Evolutionary conservation across 2,113 vertebrate species (phyloP).

Genomic region (Oryzias woworae): DNA sequence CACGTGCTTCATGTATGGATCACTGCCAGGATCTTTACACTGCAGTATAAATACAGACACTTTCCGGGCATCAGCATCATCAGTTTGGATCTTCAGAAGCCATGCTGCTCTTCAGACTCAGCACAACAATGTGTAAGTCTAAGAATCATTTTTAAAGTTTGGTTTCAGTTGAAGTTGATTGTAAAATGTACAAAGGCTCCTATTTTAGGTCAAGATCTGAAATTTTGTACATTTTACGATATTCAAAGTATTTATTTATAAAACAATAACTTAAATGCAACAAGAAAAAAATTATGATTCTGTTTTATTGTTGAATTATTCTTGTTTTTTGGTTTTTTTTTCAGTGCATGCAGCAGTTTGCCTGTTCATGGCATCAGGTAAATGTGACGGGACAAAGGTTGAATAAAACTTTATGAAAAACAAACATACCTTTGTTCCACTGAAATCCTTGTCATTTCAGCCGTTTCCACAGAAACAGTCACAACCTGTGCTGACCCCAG

Average conservation of each 20-base stretch:
- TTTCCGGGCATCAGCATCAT: background rate
- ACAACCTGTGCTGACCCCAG: background rate
- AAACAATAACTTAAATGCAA: too few species aligned
- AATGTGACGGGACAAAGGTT: background rate
- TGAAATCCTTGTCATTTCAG: background rate
- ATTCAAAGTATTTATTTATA: too few species aligned
- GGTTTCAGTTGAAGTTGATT: too few species aligned
- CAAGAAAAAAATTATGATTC: background rate
- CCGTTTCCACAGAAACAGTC: background rate
- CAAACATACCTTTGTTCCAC: background rate
- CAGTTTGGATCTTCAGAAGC: background rate
- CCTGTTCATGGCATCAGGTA: conserved; percentile 15
- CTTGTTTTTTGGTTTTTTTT: background rate
- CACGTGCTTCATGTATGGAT: too few species aligned
- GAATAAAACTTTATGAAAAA: background rate
- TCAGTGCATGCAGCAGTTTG: conserved; percentile 28
- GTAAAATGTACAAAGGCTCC: too few species aligned
- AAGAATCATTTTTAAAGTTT: background rate
- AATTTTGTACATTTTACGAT: too few species aligned
- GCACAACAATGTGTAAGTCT: conserved; percentile 19
- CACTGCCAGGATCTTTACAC: background rate
- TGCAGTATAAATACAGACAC: background rate
- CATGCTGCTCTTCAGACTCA: conserved; percentile 24
- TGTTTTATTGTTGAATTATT: background rate
- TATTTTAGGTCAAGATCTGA: too few species aligned